These are phyloP conservation scores for Olivierus martensii DNA, from an alignment of 1,140 invertebrate genomes.

Conservation along the genomic window DNA sequence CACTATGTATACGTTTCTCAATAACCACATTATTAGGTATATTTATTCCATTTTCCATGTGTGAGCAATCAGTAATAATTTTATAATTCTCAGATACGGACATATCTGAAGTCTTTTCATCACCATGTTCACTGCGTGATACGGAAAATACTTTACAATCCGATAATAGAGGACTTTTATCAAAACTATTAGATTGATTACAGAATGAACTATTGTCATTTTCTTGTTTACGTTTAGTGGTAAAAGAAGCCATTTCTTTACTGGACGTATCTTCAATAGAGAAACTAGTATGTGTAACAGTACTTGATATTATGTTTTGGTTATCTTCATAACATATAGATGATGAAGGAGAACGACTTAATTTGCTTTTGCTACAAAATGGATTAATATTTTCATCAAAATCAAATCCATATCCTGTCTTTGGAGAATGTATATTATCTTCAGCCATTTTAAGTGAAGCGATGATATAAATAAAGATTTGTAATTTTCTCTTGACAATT, in stretches of 20 bases:
- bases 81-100: too few species aligned
- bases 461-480: too few species aligned
- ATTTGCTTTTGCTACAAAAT: neutral
- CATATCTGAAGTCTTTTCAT: too few species aligned
- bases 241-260: constrained; percentile 3
- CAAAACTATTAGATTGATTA: constrained; percentile 1
- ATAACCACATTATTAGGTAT: too few species aligned
- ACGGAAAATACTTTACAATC: constrained; percentile 7
- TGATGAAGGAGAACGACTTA: constrained; percentile 7
- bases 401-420: constrained; percentile 7
- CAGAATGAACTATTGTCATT: constrained; percentile 1
- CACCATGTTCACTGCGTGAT: neutral
- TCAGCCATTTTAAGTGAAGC: constrained; percentile 5
- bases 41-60: too few species aligned
- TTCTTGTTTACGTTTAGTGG: neutral
- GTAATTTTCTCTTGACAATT: too few species aligned
- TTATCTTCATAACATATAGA: constrained; percentile 12
- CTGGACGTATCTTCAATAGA: constrained; percentile 8
- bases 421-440: constrained; percentile 12
- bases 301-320: constrained; percentile 7
- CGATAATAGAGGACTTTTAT: constrained; percentile 1
- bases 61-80: too few species aligned
- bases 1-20: too few species aligned
- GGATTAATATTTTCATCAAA: constrained; percentile 14
- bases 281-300: constrained; percentile 6